Conservation (phyloP, 1,140 invertebrate genomes). For the Thaumetopoea pityocampa region DNA sequence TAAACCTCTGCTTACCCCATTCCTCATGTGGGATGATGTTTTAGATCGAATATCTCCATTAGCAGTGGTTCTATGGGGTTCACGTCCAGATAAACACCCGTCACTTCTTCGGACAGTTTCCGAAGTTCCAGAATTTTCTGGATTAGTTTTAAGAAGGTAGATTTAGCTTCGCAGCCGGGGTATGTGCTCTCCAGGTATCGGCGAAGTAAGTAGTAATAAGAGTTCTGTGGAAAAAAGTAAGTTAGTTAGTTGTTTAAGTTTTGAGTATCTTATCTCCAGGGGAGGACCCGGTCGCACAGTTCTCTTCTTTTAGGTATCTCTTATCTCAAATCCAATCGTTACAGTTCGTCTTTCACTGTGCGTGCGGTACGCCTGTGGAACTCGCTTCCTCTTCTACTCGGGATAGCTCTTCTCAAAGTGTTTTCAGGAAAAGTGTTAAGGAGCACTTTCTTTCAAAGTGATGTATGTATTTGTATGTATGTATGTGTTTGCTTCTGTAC, state of each 20-base stretch:
- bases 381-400: no score
- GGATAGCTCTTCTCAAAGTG: no score
- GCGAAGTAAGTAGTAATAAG: conserved; percentile 91
- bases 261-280: no score
- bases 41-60: conserved; percentile 95
- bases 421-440: no score
- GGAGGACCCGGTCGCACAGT: no score
- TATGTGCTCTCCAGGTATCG: conserved; percentile 91
- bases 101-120: conserved; percentile 89
- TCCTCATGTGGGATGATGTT: conserved; percentile 65
- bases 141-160: conserved; percentile 90
- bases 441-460: no score
- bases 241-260: background rate
- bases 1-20: background rate
- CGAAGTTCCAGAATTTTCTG: conserved; percentile 92
- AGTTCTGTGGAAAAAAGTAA: conserved; percentile 81
- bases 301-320: no score
- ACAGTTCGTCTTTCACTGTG: no score
- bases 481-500: no score
- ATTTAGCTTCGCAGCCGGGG: conserved; percentile 88
- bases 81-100: conserved; percentile 91
- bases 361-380: no score
- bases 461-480: no score
- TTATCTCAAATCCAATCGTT: no score
- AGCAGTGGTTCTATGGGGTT: conserved; percentile 95